These are phyloP conservation scores for Cosmorhoe ocellata DNA, from an alignment of 2,888 invertebrate species.

Conservation along the genomic window DNA sequence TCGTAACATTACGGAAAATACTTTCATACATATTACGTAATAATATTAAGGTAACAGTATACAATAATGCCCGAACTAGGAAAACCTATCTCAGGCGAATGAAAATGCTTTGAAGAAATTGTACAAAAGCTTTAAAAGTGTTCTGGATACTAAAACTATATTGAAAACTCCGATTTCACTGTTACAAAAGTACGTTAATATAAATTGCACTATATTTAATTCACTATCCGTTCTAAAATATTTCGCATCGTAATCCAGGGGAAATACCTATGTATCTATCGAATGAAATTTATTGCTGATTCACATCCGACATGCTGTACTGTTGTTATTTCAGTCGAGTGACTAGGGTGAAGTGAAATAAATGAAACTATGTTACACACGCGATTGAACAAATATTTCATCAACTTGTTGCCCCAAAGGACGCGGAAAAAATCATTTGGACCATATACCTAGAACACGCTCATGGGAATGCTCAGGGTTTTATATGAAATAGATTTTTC, in stretches of 20 bases:
- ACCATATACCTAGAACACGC: constrained; percentile 35
- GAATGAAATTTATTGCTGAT: constrained; percentile 72
- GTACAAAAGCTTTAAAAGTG: too few species aligned
- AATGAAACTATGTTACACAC: constrained; percentile 79
- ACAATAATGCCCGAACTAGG: too few species aligned
- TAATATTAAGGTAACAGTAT: too few species aligned
- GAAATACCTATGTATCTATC: constrained; percentile 43
- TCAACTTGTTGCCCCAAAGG: constrained; percentile 76
- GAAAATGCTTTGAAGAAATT: too few species aligned
- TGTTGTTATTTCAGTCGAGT: constrained; percentile 75
- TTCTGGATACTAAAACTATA: too few species aligned
- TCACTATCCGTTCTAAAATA: constrained; percentile 12
- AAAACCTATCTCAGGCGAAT: too few species aligned
- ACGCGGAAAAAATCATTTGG: constrained; percentile 62
- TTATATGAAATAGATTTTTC: constrained; percentile 2
- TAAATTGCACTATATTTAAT: background rate
- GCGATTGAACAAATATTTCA: constrained; percentile 79
- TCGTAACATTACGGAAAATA: too few species aligned
- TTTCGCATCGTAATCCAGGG: constrained; percentile 26
- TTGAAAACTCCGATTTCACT: too few species aligned
- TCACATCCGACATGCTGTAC: constrained; percentile 63
- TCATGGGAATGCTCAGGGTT: constrained; percentile 40
- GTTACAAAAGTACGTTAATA: too few species aligned
- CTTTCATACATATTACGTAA: too few species aligned
- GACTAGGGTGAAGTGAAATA: constrained; percentile 76